Conservation (phyloP, 2,888 invertebrate species). For the Epinotia bilunana region DNA sequence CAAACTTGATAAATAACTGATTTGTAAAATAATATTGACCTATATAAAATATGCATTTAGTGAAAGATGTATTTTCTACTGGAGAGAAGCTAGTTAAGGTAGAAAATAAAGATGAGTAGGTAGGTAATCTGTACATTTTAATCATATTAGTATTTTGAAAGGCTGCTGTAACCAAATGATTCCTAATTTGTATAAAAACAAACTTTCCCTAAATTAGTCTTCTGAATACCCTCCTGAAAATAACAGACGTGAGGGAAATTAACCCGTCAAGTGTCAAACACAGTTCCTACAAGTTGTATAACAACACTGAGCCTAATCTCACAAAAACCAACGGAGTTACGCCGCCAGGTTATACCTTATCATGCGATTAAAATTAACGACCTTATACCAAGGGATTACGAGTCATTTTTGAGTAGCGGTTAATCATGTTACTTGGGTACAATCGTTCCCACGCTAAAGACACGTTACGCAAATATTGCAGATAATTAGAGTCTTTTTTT, state of each 20-base stretch:
- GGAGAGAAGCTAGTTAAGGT: neutral
- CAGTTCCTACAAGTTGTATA: constrained; percentile 69
- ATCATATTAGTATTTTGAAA: too few species aligned
- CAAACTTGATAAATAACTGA: too few species aligned
- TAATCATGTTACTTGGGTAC: constrained; percentile 35
- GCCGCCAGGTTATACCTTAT: constrained; percentile 26
- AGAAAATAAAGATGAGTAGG: neutral
- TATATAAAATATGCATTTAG: neutral
- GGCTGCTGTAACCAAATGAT: too few species aligned
- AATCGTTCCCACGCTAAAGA: constrained; percentile 45
- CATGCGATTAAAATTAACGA: constrained; percentile 20
- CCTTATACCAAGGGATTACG: constrained; percentile 20
- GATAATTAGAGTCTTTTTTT: constrained; percentile 69
- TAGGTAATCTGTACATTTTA: too few species aligned
- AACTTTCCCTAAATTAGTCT: neutral
- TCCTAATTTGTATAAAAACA: neutral
- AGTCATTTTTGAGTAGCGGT: constrained; percentile 9
- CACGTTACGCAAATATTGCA: constrained; percentile 71
- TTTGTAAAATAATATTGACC: neutral
- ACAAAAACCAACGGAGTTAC: constrained; percentile 54
- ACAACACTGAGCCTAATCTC: constrained; percentile 62
- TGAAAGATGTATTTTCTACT: neutral
- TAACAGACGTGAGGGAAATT: constrained; percentile 9
- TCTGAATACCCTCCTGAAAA: constrained; percentile 5
- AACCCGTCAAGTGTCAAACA: constrained; percentile 31